Evolutionary conservation across 2,888 invertebrate genomes (phyloP).

Genomic region (Timandra comae): DNA sequence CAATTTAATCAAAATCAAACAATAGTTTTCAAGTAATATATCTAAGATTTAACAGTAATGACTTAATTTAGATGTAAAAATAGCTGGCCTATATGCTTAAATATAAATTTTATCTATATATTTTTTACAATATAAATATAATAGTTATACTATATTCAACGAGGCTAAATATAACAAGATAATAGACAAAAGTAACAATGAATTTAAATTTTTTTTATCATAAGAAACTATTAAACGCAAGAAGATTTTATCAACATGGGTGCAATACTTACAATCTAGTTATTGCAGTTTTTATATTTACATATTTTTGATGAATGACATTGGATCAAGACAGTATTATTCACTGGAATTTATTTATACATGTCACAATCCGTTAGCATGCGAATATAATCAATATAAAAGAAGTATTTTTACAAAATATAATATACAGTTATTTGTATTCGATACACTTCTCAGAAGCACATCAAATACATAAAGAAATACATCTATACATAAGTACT

Average conservation of each 20-base stretch:
- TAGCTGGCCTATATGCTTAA: slow-evolving; percentile 54
- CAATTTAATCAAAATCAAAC: slow-evolving; percentile 75
- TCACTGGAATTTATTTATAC: slow-evolving; percentile 1
- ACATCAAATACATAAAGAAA: slow-evolving; percentile 19
- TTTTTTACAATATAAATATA: slow-evolving; percentile 1
- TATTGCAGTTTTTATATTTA: no score
- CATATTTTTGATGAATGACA: no score
- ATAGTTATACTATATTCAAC: no score
- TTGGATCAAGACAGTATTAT: background rate
- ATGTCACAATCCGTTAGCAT: background rate
- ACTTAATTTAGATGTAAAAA: slow-evolving; percentile 48
- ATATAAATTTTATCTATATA: slow-evolving; percentile 29
- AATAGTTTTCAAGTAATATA: slow-evolving; percentile 52
- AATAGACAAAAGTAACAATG: no score
- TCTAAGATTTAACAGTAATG: slow-evolving; percentile 44
- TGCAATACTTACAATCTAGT: no score
- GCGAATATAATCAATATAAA: slow-evolving; percentile 14
- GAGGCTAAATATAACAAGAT: no score
- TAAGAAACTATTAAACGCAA: no score
- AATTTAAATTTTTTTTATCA: no score
- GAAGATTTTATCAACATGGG: no score
- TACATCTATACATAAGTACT: slow-evolving; percentile 22
- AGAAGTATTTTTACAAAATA: slow-evolving; percentile 19
- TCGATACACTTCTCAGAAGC: slow-evolving; percentile 59
- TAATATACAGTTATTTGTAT: slow-evolving; percentile 42